A percentile compares a stretch with the other conserved stretches of the same genome.
These are phyloP conservation scores for Zaprionus lachaisei DNA, from an alignment of 1,140 invertebrate genomes.

Conservation along the genomic window DNA sequence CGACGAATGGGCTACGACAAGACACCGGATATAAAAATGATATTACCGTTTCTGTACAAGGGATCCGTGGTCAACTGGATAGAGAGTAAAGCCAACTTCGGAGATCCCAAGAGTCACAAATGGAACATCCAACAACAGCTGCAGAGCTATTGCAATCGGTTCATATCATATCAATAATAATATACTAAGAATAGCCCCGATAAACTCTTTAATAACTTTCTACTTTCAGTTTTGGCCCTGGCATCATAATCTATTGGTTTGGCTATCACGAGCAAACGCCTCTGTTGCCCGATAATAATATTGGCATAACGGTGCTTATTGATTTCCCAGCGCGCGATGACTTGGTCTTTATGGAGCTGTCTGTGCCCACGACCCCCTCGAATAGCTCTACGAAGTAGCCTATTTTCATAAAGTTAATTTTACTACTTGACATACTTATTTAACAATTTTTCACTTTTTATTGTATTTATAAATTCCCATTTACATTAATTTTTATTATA, in stretches of 20 bases:
- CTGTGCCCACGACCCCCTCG: background rate
- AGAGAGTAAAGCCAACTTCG: slow-evolving; percentile 98
- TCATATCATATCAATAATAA: slow-evolving; percentile 13
- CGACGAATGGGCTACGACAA: slow-evolving; percentile 95
- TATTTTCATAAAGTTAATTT: background rate
- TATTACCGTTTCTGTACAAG: slow-evolving; percentile 94
- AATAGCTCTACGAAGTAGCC: background rate
- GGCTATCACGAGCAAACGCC: slow-evolving; percentile 92
- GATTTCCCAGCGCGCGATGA: slow-evolving; percentile 86
- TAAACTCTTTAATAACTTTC: background rate
- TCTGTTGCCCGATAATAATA: slow-evolving; percentile 86
- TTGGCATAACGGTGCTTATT: slow-evolving; percentile 88
- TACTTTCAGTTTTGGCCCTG: slow-evolving; percentile 92
- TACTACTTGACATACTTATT: slow-evolving; percentile 29
- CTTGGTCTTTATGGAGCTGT: slow-evolving; percentile 74
- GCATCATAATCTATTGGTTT: slow-evolving; percentile 98
- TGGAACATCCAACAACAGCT: slow-evolving; percentile 95
- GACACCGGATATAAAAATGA: slow-evolving; percentile 96
- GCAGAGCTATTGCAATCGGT: slow-evolving; percentile 96
- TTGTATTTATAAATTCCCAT: slow-evolving; percentile 69
- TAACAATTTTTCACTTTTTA: slow-evolving; percentile 59
- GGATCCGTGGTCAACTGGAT: slow-evolving; percentile 97
- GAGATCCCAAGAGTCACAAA: slow-evolving; percentile 92
- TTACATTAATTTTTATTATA: slow-evolving; percentile 63
- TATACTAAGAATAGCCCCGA: background rate